Percentiles rank a stretch among this genome's conserved stretches.
Conservation (phyloP, 2,797 vertebrate genomes). For the Rhincodon typus region DNA sequence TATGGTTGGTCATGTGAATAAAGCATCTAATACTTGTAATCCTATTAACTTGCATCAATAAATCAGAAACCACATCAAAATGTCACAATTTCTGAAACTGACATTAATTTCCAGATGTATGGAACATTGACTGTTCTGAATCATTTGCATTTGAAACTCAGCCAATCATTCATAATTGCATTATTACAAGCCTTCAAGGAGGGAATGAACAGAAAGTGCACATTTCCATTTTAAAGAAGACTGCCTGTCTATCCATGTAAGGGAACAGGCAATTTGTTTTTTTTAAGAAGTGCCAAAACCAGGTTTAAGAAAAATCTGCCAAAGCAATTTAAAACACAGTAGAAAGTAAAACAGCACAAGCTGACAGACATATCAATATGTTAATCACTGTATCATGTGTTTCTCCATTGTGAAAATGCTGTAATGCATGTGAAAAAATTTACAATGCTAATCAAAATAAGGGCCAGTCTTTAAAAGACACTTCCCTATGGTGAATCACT, state of each 20-base stretch:
- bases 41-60: neutral
- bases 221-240: neutral
- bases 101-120: neutral
- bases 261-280: neutral
- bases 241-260: neutral
- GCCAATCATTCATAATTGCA: neutral
- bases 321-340: neutral
- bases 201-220: neutral
- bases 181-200: too few species aligned
- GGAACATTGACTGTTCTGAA: neutral
- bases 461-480: neutral
- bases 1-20: neutral
- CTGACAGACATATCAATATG: neutral
- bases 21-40: neutral
- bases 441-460: neutral
- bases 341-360: neutral
- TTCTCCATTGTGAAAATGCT: neutral
- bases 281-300: neutral
- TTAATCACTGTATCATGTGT: neutral
- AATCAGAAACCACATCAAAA: neutral
- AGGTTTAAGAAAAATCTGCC: neutral
- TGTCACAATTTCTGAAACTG: neutral
- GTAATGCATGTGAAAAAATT: neutral
- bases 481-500: neutral
- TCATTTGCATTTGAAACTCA: neutral